Conservation (phyloP, 2,888 invertebrate genomes). For the Melieria picta region DNA sequence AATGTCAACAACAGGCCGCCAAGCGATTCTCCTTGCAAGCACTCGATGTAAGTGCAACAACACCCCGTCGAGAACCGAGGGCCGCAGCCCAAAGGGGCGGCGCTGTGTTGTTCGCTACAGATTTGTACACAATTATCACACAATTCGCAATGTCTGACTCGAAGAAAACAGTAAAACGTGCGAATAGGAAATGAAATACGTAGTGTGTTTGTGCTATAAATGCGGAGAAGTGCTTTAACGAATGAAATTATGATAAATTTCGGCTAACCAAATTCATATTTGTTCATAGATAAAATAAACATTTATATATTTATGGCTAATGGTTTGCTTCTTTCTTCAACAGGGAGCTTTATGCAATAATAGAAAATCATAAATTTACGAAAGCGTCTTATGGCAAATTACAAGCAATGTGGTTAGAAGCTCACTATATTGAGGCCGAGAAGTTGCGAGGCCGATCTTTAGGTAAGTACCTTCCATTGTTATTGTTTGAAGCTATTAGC, state of each 20-base stretch:
- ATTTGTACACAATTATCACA: neutral
- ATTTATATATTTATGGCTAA: neutral
- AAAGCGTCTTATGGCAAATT: conserved; percentile 89
- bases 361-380: conserved; percentile 90
- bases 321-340: conserved; percentile 30
- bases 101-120: neutral
- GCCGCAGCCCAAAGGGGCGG: neutral
- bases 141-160: too few species aligned
- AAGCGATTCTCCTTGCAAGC: conserved; percentile 11
- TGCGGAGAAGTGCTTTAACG: too few species aligned
- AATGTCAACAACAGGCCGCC: conserved; percentile 38
- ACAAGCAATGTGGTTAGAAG: conserved; percentile 93
- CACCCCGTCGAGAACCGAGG: conserved; percentile 33
- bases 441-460: conserved; percentile 88
- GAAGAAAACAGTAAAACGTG: too few species aligned
- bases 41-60: conserved; percentile 6
- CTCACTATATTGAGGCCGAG: conserved; percentile 93
- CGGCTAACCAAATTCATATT: too few species aligned
- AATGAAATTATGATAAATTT: too few species aligned
- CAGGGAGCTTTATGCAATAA: conserved; percentile 86
- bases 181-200: too few species aligned
- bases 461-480: conserved; percentile 62
- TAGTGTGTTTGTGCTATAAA: too few species aligned
- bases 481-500: too few species aligned
- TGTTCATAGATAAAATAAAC: too few species aligned